These are phyloP conservation scores for Heteromormyrus szaboi DNA, from an alignment of 2,797 vertebrate species.

Conservation along the genomic window DNA sequence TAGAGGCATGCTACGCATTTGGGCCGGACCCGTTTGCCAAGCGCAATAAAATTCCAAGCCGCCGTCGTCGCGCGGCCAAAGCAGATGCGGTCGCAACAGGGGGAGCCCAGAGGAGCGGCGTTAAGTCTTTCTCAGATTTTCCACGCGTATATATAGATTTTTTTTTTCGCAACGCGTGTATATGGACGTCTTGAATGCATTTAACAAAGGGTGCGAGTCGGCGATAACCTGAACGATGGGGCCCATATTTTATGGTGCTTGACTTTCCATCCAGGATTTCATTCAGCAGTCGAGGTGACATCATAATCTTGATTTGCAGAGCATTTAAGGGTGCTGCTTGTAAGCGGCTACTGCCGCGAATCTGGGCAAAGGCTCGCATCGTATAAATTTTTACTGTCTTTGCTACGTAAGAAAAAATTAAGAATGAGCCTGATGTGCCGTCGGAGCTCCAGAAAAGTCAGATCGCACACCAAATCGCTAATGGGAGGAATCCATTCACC, in stretches of 20 bases:
- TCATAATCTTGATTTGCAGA: constrained; percentile 9
- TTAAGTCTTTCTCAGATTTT: not conserved
- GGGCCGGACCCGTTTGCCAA: not conserved
- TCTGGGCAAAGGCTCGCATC: not conserved
- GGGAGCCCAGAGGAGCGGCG: not conserved
- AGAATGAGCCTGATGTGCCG: not conserved
- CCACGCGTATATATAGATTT: not conserved
- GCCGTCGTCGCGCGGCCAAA: not conserved
- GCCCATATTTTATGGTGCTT: not conserved
- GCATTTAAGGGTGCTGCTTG: not conserved
- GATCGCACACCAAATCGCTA: not conserved
- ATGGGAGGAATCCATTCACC: not conserved
- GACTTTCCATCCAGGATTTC: not conserved
- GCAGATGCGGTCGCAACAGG: not conserved
- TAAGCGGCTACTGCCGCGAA: not conserved
- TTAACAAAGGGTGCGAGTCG: not conserved
- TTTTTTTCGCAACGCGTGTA: not conserved
- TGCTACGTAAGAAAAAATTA: not conserved
- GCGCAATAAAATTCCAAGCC: not conserved
- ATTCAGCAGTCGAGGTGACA: not conserved
- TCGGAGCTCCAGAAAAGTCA: not conserved
- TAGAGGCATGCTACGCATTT: not conserved
- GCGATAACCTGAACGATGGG: not conserved
- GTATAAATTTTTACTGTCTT: not conserved
- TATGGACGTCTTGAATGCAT: not conserved